Base-by-base conservation (phyloP, 2,113 vertebrate species). In the Poicephalus gulielmi region DNA sequence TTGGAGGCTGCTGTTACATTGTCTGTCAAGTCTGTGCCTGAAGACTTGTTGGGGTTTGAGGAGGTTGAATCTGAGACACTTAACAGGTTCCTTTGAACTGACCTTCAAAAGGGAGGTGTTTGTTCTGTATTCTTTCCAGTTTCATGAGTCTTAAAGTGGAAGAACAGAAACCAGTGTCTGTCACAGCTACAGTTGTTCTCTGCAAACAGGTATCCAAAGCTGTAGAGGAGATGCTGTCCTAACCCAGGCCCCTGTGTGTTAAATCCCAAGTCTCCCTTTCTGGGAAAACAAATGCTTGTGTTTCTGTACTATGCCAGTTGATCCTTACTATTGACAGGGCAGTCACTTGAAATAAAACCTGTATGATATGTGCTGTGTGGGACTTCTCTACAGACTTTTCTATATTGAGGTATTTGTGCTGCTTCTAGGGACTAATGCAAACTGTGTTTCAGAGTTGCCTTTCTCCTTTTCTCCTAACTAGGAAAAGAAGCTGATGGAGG, bases 401-500 rank as follows among this genome's bases (percentile, higher is more conserved):
- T 49, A 7, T 25, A 6, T 66, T 44, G 27, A 49, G 10, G 25
- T 55, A 4, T 60, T 82, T 49, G 10, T 63, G 37, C 19, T 90
- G 55, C 74, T 46, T 59, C 23, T 30, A 15, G 39, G 44, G 25
- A 30, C 47, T 64, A 11, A 11, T 14, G 27, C 17, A n/a, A 24
- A 44, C 2, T 23, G 22, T 60, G 20, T 35, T 83, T n/a, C 10
- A 84, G n/a, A 33, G 5, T 84, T 50, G 0, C 6, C 19, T 60
- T 75, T 70, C 81, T 87, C 33, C 37, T n/a, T 74, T 59, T 64
- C 91, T 43, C 41, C 70, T 70, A 69, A 71, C 68, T 80, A 99
- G 99, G 99, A 99, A 80, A 99, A 99, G 94, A 99, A 99, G 94
- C 97, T 99, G 93, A 98, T 98, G 97, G 99, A 99, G 67, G 99